These are phyloP conservation scores for Odontothrips loti DNA, from an alignment of 2,888 invertebrate species.

Conservation along the genomic window DNA sequence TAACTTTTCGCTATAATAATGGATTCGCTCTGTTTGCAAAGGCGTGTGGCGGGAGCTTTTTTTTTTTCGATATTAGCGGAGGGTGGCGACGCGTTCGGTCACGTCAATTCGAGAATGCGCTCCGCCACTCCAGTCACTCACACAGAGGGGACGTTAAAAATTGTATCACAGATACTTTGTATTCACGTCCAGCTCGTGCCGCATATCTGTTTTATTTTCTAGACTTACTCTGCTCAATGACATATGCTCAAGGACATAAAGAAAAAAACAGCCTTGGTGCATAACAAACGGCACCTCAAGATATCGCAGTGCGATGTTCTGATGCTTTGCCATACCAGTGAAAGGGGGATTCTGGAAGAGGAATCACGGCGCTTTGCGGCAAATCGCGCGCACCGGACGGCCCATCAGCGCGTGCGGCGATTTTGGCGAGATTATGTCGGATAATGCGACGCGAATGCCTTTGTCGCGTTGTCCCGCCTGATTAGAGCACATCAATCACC, in stretches of 20 bases:
- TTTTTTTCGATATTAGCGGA: background rate
- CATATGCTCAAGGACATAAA: too few species aligned
- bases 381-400: background rate
- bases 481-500: conserved; percentile 1
- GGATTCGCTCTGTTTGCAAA: background rate
- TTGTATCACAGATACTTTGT: too few species aligned
- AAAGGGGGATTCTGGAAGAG: too few species aligned
- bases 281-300: too few species aligned
- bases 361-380: too few species aligned
- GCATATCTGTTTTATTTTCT: too few species aligned
- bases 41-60: background rate
- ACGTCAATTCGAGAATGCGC: background rate
- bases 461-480: conserved; percentile 1
- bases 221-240: too few species aligned
- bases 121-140: conserved; percentile 3
- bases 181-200: too few species aligned
- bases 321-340: too few species aligned
- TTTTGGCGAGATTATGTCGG: background rate
- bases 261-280: too few species aligned
- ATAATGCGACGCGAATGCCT: background rate
- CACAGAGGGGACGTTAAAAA: background rate
- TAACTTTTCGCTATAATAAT: background rate
- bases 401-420: background rate
- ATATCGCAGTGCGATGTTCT: too few species aligned
- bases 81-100: background rate